Conservation (phyloP, 2,888 invertebrate genomes). For the Eulithis testata region DNA sequence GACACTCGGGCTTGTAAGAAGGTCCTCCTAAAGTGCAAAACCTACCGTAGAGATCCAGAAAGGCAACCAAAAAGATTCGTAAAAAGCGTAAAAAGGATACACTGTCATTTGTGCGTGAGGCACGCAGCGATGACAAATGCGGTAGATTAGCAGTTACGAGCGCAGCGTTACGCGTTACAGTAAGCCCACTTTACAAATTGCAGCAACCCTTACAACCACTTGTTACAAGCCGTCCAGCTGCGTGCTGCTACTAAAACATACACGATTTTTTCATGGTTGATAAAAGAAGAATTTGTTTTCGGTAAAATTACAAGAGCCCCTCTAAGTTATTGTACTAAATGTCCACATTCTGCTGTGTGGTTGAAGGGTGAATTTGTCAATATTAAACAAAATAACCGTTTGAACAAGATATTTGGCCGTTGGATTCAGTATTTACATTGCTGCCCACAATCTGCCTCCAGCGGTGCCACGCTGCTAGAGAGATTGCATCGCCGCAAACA, state of each 20-base stretch:
- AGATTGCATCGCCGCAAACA: too few species aligned
- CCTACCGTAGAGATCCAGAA: not conserved
- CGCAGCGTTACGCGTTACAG: not conserved
- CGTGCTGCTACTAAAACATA: slow-evolving; percentile 5
- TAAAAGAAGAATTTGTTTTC: not conserved
- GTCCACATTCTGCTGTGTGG: too few species aligned
- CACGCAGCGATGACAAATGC: slow-evolving; percentile 21
- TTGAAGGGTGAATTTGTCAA: too few species aligned
- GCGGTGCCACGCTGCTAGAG: too few species aligned
- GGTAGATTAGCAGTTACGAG: slow-evolving; percentile 17
- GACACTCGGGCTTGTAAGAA: too few species aligned
- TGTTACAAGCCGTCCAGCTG: slow-evolving; percentile 15
- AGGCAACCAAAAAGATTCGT: too few species aligned
- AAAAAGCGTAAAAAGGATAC: not conserved
- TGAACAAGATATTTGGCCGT: too few species aligned
- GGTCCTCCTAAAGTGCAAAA: not conserved
- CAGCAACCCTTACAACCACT: slow-evolving; percentile 11
- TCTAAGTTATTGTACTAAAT: too few species aligned
- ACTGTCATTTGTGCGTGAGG: not conserved
- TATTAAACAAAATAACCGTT: too few species aligned
- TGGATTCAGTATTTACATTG: too few species aligned
- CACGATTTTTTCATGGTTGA: slow-evolving; percentile 1
- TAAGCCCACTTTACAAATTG: slow-evolving; percentile 11
- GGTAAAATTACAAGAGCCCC: too few species aligned
- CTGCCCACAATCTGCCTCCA: too few species aligned